Evolutionary conservation across 2,888 invertebrate species (phyloP), one percentile per base, ranked within the genome.

Genomic region (Barypeithes pellucidus): DNA sequence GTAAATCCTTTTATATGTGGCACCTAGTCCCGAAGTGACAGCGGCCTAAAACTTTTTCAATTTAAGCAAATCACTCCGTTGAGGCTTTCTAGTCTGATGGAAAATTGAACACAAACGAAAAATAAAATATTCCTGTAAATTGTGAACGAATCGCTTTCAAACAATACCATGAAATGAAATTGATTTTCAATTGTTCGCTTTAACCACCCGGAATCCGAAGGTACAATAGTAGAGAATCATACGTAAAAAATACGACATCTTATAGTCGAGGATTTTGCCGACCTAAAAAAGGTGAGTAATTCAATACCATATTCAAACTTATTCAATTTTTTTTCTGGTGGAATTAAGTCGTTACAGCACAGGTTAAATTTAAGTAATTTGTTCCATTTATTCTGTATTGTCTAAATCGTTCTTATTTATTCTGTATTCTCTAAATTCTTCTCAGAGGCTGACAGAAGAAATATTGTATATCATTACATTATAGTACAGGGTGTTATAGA

Each of bases 121-220:
- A 50, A 50, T 50, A 50, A 50, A 50, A 50, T 50, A 50, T 50
- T 50, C 50, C 22, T 24, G 50, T 50, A 24, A 50, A 50, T 50
- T 24, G 22, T 22, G 22, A 50, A 22, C 22, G 22, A 20, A 50
- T 50, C 3, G n/a, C n/a, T 50, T 22, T 22, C 50, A 50, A 50
- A 24, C 50, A 22, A 24, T 50, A 50, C 22, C 50, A 20, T 50
- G 3, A 24, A 50, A 22, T 22, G 12, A 16, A 50, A 50, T 24
- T 24, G 50, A 50, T 12, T 50, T 50, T 50, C 50, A 50, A 50
- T 50, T 50, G 24, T 24, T 50, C 50, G 22, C 22, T 24, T 50
- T 20, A 24, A 50, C 16, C 22, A n/a, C 20, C 11, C 3, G 20
- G 47, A 47, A 20, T 4, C 11, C 20, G 47, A 45, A 18, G 39